Evolutionary conservation across 1,140 invertebrate species (phyloP), one percentile per base, ranked within the genome.

Genomic region (Pseudomyrmex sp.): DNA sequence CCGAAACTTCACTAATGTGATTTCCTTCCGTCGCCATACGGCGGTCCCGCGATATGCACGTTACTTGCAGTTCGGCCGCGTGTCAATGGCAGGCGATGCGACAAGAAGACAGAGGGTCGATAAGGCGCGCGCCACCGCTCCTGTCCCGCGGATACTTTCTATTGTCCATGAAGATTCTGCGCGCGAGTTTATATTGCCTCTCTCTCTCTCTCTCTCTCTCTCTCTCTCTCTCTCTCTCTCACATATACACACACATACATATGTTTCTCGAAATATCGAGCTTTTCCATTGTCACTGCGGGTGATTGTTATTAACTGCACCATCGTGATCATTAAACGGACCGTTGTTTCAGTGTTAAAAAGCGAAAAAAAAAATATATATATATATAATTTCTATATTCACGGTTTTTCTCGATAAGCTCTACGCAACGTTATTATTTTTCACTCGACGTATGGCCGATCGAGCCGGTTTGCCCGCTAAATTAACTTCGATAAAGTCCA

Each of bases 1-100:
- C 82, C 87, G 88, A 89, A 89, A 89, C 88, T 86, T 89, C 87
- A 86, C 87, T 89, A 89, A 89, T 89, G 85, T 88, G 87, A 89
- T 89, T 89, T 84, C 76, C 86, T 80, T 69, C 66, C 66, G 54
- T 50, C 68, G 66, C 56, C 65, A 70, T 70, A 54, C 62, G 63
- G 62, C 52, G 9, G 23, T 10, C 54, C 76, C 58, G 35, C 35
- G 76, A 80, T 80, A 80, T 80, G 66, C 76, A 48, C 76, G 66
- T 80, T 80, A 80, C 76, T 72, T 70, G 76, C 76, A 80, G 66
- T 80, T 48, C 54, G 66, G 46, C 56, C 54, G 76, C 76, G 48
- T 72, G 76, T 80, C 76, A 80, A 61, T 72, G 66, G 44, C 76
- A 72, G 66, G 20, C 54, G n/a, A 52, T 12, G 61, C 74, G 61